Evolutionary conservation across 2,888 invertebrate species (phyloP).

Genomic region (Mythimna loreyi): DNA sequence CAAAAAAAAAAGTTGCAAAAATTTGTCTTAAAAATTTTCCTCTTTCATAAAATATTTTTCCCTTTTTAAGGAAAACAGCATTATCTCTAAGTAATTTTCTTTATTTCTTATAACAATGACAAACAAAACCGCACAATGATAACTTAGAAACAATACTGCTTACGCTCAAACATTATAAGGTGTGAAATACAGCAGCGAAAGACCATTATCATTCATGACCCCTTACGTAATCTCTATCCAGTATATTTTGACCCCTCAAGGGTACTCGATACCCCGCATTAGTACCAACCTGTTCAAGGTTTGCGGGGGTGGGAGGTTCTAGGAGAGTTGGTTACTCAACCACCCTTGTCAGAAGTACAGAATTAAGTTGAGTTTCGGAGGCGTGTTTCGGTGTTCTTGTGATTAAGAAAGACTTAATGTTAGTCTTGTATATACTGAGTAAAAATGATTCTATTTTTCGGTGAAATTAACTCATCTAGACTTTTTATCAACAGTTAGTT

Average conservation of each 20-base stretch:
- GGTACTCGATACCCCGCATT: neutral
- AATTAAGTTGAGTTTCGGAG: conserved; percentile 61
- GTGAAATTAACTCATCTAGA: neutral
- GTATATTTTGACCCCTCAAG: conserved; percentile 7
- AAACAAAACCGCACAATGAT: no score
- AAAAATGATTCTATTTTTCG: conserved; percentile 20
- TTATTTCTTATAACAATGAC: no score
- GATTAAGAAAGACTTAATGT: conserved; percentile 51
- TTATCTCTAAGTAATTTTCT: no score
- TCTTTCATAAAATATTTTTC: no score
- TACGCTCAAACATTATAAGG: conserved; percentile 55
- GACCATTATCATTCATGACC: conserved; percentile 64
- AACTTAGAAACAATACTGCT: conserved; percentile 23
- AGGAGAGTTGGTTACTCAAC: conserved; percentile 39
- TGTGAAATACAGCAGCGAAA: conserved; percentile 64
- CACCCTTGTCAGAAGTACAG: conserved; percentile 59
- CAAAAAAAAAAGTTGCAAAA: no score
- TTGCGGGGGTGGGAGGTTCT: conserved; percentile 15
- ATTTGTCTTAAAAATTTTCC: no score
- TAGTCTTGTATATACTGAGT: conserved; percentile 25
- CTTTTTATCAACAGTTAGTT: neutral
- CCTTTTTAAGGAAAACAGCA: no score
- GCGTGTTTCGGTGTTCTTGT: conserved; percentile 50
- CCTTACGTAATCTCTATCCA: conserved; percentile 54
- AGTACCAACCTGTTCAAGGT: neutral